A percentile compares a stretch with the other conserved stretches of the same genome.
Evolutionary conservation across 2,113 vertebrate genomes (phyloP).

Genomic region (Bambusicola thoracicus): DNA sequence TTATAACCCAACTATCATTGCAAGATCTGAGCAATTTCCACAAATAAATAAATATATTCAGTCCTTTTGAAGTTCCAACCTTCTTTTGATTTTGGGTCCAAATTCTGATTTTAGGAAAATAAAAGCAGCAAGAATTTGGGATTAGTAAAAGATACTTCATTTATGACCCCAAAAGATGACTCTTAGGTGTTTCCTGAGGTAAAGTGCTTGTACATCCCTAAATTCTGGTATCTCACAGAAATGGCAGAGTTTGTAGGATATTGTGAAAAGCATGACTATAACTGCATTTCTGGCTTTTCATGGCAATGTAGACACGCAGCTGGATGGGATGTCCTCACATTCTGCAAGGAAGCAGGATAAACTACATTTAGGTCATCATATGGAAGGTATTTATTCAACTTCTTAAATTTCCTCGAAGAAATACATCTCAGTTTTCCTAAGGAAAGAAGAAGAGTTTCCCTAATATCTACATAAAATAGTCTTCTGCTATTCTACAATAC

Average conservation of each 20-base stretch:
- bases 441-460: neutral
- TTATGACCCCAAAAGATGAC: neutral
- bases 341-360: neutral
- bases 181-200: neutral
- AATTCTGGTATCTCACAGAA: neutral
- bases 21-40: neutral
- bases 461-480: neutral
- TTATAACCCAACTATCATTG: neutral
- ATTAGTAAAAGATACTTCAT: neutral
- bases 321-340: neutral
- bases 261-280: neutral
- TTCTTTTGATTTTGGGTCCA: neutral
- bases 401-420: neutral
- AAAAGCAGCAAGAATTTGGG: neutral
- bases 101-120: neutral
- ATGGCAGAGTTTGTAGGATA: neutral
- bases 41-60: neutral
- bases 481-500: neutral
- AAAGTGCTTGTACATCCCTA: neutral
- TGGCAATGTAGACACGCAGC: neutral
- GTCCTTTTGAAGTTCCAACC: neutral
- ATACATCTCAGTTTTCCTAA: neutral
- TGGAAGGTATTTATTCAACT: neutral
- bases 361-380: neutral
- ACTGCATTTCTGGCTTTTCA: neutral